These are phyloP conservation scores for Stichopus horrens DNA, from an alignment of 53 echinoderm and acorn worm genomes.

Conservation along the genomic window DNA sequence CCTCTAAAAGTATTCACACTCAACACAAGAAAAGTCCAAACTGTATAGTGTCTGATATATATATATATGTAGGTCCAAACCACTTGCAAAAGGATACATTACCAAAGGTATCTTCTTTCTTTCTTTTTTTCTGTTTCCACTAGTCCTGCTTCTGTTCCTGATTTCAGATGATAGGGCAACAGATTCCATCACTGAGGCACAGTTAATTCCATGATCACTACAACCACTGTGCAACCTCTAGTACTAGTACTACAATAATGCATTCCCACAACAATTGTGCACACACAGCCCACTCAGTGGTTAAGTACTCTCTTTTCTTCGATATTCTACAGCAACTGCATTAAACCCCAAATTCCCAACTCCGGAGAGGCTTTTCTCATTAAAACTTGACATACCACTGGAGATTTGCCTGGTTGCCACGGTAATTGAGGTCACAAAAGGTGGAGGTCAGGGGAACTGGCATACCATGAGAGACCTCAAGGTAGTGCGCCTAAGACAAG, in stretches of 20 bases:
- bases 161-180: too few relatives aligned
- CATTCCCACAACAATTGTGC: neutral
- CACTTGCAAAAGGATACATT: too few relatives aligned
- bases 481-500: conserved; percentile 33
- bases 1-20: too few relatives aligned
- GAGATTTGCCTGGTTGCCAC: conserved; percentile 45
- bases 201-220: too few relatives aligned
- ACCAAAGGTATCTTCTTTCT: too few relatives aligned
- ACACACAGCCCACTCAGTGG: neutral
- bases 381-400: conserved; percentile 44
- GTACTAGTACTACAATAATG: neutral
- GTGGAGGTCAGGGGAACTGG: conserved; percentile 50
- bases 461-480: conserved; percentile 48
- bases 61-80: too few relatives aligned
- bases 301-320: neutral
- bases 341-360: conserved; percentile 36
- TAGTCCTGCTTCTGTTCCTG: too few relatives aligned
- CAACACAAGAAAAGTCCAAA: too few relatives aligned
- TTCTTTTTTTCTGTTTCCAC: too few relatives aligned
- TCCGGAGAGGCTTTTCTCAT: conserved; percentile 21
- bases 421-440: conserved; percentile 48
- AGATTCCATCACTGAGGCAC: too few relatives aligned
- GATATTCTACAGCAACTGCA: neutral
- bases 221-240: neutral
- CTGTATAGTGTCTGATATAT: too few relatives aligned